Evolutionary conservation across 1,140 invertebrate genomes (phyloP).

Genomic region (Calliphora vicina): DNA sequence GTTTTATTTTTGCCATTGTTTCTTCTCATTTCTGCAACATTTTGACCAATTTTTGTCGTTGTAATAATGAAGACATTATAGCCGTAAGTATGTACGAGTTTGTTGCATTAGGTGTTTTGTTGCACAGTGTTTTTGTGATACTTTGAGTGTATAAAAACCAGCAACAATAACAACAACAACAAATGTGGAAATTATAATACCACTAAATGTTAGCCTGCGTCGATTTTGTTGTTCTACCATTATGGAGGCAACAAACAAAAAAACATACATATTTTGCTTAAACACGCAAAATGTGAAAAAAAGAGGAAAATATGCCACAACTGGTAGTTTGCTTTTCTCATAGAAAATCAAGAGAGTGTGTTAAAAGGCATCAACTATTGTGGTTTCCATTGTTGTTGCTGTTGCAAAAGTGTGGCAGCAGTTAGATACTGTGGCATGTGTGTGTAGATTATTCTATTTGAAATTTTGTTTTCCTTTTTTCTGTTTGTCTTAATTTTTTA

Average conservation of each 20-base stretch:
- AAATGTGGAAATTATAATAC: background rate
- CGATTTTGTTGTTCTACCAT: background rate
- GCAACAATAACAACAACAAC: background rate
- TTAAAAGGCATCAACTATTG: background rate
- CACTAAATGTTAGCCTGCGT: background rate
- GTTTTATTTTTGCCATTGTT: background rate
- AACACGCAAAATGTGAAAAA: background rate
- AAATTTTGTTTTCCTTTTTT: background rate
- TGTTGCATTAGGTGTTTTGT: background rate
- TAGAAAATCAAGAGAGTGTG: background rate
- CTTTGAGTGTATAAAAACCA: background rate
- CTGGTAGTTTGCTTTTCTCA: background rate
- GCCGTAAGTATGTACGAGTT: background rate
- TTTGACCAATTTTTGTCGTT: background rate
- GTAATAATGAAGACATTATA: slow-evolving; percentile 3
- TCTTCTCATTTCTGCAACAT: background rate
- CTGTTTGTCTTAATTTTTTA: background rate
- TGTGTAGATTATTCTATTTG: background rate
- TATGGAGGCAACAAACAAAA: background rate
- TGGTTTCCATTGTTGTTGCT: background rate
- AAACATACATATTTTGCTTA: background rate
- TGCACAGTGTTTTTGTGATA: background rate
- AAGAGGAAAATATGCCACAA: too few relatives aligned
- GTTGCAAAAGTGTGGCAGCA: background rate
- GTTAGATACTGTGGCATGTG: background rate